Conservation (phyloP, 2,888 invertebrate genomes). For the Steinernema carpocapsae region DNA sequence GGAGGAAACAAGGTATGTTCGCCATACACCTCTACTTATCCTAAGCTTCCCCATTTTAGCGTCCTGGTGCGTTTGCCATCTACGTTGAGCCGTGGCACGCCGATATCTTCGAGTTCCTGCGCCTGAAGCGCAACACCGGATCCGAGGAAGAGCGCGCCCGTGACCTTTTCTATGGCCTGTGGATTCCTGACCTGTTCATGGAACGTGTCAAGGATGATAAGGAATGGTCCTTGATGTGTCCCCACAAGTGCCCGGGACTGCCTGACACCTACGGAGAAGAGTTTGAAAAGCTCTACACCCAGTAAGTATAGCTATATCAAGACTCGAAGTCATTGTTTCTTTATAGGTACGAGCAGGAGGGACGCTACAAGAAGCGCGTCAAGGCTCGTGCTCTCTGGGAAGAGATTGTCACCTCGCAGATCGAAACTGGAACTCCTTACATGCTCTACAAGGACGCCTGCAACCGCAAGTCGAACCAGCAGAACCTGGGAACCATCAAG, state of each 20-base stretch:
- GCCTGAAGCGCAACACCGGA: constrained; percentile 90
- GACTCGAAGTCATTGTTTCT: background rate
- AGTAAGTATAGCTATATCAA: constrained; percentile 70
- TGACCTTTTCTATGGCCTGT: constrained; percentile 93
- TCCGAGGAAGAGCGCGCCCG: constrained; percentile 87
- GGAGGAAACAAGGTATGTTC: constrained; percentile 84
- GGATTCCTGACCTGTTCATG: constrained; percentile 98
- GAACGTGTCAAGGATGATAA: constrained; percentile 74
- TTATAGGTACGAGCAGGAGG: constrained; percentile 65
- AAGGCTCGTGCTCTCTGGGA: constrained; percentile 89
- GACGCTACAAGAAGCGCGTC: constrained; percentile 70
- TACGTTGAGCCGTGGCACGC: constrained; percentile 99
- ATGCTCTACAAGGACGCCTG: constrained; percentile 83
- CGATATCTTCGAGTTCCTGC: constrained; percentile 91
- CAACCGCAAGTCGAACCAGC: constrained; percentile 94
- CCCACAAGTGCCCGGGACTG: constrained; percentile 87
- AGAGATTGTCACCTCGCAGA: constrained; percentile 83
- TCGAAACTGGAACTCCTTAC: constrained; percentile 94
- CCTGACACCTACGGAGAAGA: constrained; percentile 91
- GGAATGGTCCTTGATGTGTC: constrained; percentile 96
- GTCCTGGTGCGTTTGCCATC: constrained; percentile 95
- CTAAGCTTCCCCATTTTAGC: constrained; percentile 68
- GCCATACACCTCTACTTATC: background rate
- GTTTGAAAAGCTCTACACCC: constrained; percentile 85
- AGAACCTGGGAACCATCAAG: constrained; percentile 96